Conservation (phyloP, 1,140 invertebrate species). For the Brachionus manjavacas region DNA sequence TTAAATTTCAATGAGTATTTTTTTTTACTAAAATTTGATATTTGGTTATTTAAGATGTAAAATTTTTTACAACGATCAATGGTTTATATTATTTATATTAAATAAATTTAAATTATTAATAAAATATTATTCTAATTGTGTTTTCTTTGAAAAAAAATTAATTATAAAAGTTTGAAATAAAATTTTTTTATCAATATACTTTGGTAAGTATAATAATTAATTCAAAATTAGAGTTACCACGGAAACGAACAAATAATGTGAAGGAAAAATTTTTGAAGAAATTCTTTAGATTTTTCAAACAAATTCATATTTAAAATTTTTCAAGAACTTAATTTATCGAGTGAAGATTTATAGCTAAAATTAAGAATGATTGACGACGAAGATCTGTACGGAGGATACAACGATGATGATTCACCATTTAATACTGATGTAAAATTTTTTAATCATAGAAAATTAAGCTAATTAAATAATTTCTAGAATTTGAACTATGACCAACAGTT, state of each 20-base stretch:
- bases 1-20: neutral
- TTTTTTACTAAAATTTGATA: neutral
- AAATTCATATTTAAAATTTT: neutral
- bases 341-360: neutral
- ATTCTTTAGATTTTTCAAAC: neutral
- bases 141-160: neutral
- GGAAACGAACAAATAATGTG: neutral
- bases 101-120: neutral
- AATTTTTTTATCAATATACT: neutral
- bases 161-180: neutral
- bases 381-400: conserved; percentile 27
- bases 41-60: neutral
- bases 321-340: neutral
- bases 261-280: conserved; percentile 23
- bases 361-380: conserved; percentile 6
- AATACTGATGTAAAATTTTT: conserved; percentile 26
- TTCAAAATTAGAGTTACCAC: neutral
- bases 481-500: conserved; percentile 66
- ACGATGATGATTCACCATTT: conserved; percentile 24
- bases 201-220: neutral
- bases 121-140: neutral
- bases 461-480: conserved; percentile 55
- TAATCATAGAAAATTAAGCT: neutral
- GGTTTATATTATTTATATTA: neutral
- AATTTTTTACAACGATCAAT: neutral